These are phyloP conservation scores for Dynastes grantii DNA, from an alignment of 2,888 invertebrate genomes.

Conservation along the genomic window DNA sequence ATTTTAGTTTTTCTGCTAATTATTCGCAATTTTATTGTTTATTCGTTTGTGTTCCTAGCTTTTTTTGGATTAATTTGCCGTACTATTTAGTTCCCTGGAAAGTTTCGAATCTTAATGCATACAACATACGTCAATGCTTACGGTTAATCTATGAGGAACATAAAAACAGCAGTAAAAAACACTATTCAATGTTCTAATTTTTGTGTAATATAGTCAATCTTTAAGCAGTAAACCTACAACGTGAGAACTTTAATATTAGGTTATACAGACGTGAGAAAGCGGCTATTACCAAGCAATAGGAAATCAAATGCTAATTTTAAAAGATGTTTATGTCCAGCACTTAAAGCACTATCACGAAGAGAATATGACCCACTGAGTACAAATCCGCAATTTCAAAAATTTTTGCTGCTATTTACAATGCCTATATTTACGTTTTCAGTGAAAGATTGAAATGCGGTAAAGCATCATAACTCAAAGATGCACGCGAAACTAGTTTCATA, in stretches of 20 bases:
- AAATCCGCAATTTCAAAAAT: background rate
- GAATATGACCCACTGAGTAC: background rate
- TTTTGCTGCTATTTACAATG: background rate
- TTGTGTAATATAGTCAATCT: no score
- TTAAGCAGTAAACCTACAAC: no score
- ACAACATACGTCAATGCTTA: no score
- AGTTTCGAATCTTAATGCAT: no score
- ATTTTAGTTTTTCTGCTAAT: no score
- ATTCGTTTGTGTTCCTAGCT: no score
- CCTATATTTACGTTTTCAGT: background rate
- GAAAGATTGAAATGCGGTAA: background rate
- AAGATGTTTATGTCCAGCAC: background rate
- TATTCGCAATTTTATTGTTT: no score
- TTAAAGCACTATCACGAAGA: background rate
- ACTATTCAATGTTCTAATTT: no score
- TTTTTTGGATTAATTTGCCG: no score
- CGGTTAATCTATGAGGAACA: no score
- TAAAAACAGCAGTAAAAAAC: no score
- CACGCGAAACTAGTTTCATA: slow-evolving; percentile 26
- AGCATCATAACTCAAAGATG: slow-evolving; percentile 9
- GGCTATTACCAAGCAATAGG: background rate
- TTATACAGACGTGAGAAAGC: background rate
- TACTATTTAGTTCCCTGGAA: no score
- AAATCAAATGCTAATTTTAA: background rate
- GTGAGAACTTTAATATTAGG: background rate